A percentile compares a stretch with the other conserved stretches of the same genome.
These are phyloP conservation scores for Syrrhaptes paradoxus DNA, from an alignment of 2,113 vertebrate genomes.

Conservation along the genomic window DNA sequence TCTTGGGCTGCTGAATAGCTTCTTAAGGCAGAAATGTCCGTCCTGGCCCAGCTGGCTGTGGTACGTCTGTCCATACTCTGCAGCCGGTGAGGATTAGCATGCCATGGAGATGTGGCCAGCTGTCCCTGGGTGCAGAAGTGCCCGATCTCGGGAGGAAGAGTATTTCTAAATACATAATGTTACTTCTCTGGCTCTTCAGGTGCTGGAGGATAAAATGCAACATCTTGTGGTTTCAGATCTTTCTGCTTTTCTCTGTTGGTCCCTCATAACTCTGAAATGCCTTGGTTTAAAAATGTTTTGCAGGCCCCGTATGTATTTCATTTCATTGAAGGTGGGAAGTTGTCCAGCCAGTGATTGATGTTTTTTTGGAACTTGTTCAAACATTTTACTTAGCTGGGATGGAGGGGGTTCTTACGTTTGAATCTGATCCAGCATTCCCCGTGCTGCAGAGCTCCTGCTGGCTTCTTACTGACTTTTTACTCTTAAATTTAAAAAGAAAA, in stretches of 20 bases:
- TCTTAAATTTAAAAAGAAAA: conserved; percentile 10
- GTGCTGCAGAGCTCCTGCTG: conserved; percentile 25
- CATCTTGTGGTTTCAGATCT: not conserved
- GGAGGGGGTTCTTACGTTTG: conserved; percentile 8
- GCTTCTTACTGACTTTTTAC: conserved; percentile 12
- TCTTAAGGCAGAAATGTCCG: not conserved
- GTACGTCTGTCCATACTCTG: not conserved
- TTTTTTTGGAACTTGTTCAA: conserved; percentile 28
- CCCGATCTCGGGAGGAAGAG: not conserved
- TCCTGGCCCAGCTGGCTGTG: not conserved
- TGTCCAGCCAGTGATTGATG: conserved; percentile 52
- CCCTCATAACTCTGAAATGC: not conserved
- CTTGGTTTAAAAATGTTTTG: conserved; percentile 7
- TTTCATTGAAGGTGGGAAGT: conserved; percentile 39
- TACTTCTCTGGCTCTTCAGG: not conserved
- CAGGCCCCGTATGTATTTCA: not conserved
- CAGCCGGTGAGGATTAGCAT: not conserved
- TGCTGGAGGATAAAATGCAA: not conserved
- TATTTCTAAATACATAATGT: not conserved
- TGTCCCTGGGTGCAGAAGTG: not conserved
- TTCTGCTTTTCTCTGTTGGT: not conserved
- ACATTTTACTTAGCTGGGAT: conserved; percentile 21
- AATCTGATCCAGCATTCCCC: not conserved
- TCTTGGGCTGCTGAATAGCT: not conserved
- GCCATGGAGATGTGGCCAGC: not conserved